Conservation (phyloP, 2,113 vertebrate species). For the Sebastes schlegelii region DNA sequence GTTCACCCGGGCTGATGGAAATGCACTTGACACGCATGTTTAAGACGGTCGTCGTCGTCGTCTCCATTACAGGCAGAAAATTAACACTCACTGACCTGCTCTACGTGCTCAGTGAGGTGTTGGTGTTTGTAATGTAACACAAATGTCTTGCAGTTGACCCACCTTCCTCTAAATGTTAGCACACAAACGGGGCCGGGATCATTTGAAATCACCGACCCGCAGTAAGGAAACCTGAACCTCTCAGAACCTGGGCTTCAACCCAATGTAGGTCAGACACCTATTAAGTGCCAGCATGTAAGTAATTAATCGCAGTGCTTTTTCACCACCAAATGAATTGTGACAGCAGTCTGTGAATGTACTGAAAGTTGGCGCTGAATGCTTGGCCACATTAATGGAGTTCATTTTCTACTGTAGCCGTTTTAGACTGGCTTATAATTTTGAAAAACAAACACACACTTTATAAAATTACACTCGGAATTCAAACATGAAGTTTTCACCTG, state of each 20-base stretch:
- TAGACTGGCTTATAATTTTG: neutral
- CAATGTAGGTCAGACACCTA: neutral
- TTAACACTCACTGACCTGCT: neutral
- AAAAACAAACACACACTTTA: neutral
- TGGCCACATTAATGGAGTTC: neutral
- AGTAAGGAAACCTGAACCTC: constrained; percentile 33
- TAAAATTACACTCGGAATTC: neutral
- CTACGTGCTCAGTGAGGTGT: neutral
- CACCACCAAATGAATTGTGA: neutral
- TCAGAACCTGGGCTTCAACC: neutral
- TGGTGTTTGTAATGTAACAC: constrained; percentile 9
- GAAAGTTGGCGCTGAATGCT: neutral
- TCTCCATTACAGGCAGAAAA: constrained; percentile 5
- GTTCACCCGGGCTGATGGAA: too few species aligned
- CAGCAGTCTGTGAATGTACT: neutral
- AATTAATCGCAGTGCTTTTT: neutral
- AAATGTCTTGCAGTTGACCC: constrained; percentile 19
- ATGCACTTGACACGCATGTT: neutral
- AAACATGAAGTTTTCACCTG: neutral
- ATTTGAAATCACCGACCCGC: constrained; percentile 29
- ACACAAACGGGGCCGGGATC: neutral
- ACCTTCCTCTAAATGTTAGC: constrained; percentile 23
- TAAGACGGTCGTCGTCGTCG: neutral
- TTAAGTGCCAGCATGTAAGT: neutral
- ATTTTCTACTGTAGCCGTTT: neutral